phyloP scores from a whole-genome alignment of 2,888 invertebrate genomes.

The Mythimna pallens region DNA sequence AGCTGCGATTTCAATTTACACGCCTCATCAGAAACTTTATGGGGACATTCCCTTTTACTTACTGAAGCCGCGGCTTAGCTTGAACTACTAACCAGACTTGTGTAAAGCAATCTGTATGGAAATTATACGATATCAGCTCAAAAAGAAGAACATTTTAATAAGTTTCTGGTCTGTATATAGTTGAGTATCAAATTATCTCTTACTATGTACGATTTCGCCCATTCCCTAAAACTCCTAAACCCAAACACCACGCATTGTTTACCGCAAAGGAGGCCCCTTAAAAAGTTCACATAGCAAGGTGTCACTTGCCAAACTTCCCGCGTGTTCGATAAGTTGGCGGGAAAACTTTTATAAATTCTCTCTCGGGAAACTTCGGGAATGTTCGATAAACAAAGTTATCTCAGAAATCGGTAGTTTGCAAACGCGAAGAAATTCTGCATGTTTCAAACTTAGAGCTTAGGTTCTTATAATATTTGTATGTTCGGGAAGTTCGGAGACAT shows the following conservation, averaged over 20 bases:
- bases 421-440: constrained; percentile 42
- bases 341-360: constrained; percentile 59
- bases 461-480: constrained; percentile 48
- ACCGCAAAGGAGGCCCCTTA: neutral
- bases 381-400: constrained; percentile 49
- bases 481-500: constrained; percentile 21
- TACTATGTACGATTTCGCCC: too few species aligned
- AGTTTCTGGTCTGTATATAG: too few species aligned
- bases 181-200: too few species aligned
- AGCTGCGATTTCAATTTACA: too few species aligned
- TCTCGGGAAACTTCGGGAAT: constrained; percentile 52
- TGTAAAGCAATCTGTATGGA: too few species aligned
- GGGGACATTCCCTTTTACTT: too few species aligned
- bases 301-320: constrained; percentile 33
- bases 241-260: neutral
- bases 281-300: constrained; percentile 25
- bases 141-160: too few species aligned
- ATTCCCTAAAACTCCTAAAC: neutral
- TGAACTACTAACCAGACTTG: too few species aligned
- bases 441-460: constrained; percentile 36
- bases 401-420: constrained; percentile 51
- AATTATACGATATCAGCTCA: too few species aligned
- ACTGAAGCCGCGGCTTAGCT: too few species aligned
- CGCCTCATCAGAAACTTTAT: too few species aligned
- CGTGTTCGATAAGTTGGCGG: constrained; percentile 36